Evolutionary conservation across 2,888 invertebrate genomes (phyloP).

Genomic region (Cyaniris semiargus): DNA sequence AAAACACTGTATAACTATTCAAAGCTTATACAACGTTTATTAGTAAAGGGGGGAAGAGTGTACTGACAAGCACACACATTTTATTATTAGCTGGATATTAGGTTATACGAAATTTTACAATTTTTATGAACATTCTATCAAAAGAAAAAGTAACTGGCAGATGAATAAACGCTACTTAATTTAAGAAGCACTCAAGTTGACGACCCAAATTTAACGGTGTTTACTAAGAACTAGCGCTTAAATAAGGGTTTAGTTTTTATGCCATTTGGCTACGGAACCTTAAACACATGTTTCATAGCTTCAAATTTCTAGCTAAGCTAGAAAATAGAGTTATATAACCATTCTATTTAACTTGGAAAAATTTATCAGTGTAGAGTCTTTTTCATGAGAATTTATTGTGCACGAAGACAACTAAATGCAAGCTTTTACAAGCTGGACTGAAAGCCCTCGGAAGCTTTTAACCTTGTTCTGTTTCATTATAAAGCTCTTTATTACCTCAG

Average conservation of each 20-base stretch:
- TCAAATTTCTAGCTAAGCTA: not conserved
- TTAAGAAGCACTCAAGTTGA: not conserved
- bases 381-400: constrained; percentile 4
- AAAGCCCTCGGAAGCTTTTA: constrained; percentile 25
- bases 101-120: too few relatives aligned
- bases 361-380: not conserved
- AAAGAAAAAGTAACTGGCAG: too few relatives aligned
- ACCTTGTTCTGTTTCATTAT: constrained; percentile 28
- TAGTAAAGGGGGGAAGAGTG: too few relatives aligned
- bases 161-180: not conserved
- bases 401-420: not conserved
- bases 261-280: not conserved
- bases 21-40: too few relatives aligned
- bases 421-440: constrained; percentile 14
- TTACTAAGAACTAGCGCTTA: too few relatives aligned
- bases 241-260: too few relatives aligned
- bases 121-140: too few relatives aligned
- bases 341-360: not conserved
- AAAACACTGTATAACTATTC: too few relatives aligned
- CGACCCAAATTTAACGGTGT: too few relatives aligned
- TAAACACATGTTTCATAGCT: not conserved
- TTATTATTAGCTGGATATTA: too few relatives aligned
- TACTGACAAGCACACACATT: too few relatives aligned
- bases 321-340: not conserved
- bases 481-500: constrained; percentile 21